Evolutionary conservation across 1,140 invertebrate genomes (phyloP).

Genomic region (Sitophilus oryzae): DNA sequence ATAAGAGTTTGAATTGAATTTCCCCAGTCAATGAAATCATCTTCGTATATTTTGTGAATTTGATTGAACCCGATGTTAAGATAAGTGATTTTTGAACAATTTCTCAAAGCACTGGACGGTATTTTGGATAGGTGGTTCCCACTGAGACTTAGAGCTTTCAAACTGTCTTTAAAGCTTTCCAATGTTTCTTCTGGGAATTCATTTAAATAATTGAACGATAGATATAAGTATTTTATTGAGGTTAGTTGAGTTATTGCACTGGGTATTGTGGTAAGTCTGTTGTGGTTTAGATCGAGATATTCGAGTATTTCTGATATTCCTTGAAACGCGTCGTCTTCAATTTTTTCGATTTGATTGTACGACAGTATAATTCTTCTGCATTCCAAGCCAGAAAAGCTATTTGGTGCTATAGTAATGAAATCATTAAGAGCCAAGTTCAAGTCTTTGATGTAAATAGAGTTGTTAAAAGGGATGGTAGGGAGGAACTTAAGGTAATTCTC

Average conservation of each 20-base stretch:
- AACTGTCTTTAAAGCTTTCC: conserved; percentile 50
- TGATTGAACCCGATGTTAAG: conserved; percentile 83
- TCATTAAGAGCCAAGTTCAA: conserved; percentile 76
- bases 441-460: conserved; percentile 66
- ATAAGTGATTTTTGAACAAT: conserved; percentile 67
- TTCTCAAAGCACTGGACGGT: conserved; percentile 60
- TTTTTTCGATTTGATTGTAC: conserved; percentile 63
- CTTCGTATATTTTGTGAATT: conserved; percentile 65
- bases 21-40: conserved; percentile 75
- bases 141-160: conserved; percentile 73
- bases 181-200: conserved; percentile 54
- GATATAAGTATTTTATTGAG: conserved; percentile 70
- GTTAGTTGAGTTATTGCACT: conserved; percentile 59
- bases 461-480: conserved; percentile 57
- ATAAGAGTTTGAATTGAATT: conserved; percentile 74
- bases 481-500: conserved; percentile 68
- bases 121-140: conserved; percentile 71
- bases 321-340: conserved; percentile 65
- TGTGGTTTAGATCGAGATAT: conserved; percentile 77
- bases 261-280: conserved; percentile 64
- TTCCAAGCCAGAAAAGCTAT: conserved; percentile 61
- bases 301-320: conserved; percentile 68
- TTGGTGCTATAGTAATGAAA: conserved; percentile 56
- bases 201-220: conserved; percentile 71
- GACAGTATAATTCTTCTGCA: conserved; percentile 71